Evolutionary conservation across 2,113 vertebrate species (phyloP).

Genomic region (Chrysochloris asiatica): DNA sequence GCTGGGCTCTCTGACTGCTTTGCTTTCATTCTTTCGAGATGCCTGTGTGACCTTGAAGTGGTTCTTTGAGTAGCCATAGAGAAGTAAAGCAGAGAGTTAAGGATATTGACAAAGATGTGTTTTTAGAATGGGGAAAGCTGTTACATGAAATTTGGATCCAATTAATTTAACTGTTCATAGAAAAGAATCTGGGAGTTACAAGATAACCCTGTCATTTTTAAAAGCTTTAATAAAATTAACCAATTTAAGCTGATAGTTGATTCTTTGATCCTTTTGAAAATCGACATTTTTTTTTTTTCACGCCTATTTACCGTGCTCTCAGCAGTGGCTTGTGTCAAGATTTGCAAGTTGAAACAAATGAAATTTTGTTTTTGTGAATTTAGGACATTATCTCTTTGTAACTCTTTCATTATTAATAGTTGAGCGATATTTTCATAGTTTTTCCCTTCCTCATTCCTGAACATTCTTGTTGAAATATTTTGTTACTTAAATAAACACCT

Average conservation of each 20-base stretch:
- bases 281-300: conserved; percentile 55
- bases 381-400: conserved; percentile 46
- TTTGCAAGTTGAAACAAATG: conserved; percentile 72
- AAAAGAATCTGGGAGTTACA: background rate
- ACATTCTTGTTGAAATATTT: conserved; percentile 77
- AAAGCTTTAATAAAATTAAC: conserved; percentile 56
- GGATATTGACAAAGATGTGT: background rate
- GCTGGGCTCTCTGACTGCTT: conserved; percentile 76
- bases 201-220: conserved; percentile 57
- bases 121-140: conserved; percentile 45
- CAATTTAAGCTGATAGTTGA: conserved; percentile 54
- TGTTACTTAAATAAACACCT: conserved; percentile 84
- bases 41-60: conserved; percentile 42
- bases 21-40: conserved; percentile 74
- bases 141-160: background rate
- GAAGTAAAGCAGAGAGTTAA: conserved; percentile 55
- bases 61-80: conserved; percentile 58
- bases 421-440: conserved; percentile 79
- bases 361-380: conserved; percentile 73
- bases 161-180: conserved; percentile 24
- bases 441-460: conserved; percentile 53
- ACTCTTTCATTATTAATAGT: conserved; percentile 81
- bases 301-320: conserved; percentile 49
- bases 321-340: conserved; percentile 69
- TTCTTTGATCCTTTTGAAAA: conserved; percentile 3